phyloP scores from a whole-genome alignment of 23 tunicate species.

The Ciona savignyi region DNA sequence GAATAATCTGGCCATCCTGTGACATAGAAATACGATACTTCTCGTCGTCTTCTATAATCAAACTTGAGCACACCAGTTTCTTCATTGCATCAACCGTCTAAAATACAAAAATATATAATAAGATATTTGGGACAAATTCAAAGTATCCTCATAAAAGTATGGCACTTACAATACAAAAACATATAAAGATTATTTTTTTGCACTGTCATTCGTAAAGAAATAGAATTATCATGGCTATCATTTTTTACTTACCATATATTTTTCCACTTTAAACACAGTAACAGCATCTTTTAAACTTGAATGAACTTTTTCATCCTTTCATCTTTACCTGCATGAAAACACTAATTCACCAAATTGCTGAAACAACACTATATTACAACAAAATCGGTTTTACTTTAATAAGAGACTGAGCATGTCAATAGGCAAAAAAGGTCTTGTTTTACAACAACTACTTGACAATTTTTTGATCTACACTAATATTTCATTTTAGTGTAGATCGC shows the following conservation, averaged over 20 bases:
- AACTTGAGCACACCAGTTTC: not conserved
- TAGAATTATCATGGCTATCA: not conserved
- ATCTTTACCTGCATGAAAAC: not conserved
- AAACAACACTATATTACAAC: not conserved
- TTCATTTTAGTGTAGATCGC: no score
- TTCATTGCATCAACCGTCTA: not conserved
- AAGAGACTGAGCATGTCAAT: no score
- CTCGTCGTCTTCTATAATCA: not conserved
- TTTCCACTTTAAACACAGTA: not conserved
- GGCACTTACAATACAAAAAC: no score
- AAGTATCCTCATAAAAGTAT: no score
- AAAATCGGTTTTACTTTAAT: no score
- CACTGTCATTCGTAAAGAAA: no score
- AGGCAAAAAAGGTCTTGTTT: no score
- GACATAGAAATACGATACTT: not conserved
- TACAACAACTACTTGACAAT: no score
- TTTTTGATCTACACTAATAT: no score
- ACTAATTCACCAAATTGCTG: not conserved
- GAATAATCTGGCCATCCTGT: not conserved
- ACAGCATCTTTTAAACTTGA: not conserved
- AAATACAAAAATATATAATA: no score
- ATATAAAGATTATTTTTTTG: no score
- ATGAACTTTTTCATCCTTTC: not conserved
- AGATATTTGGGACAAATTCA: no score
- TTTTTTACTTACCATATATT: not conserved